Percentiles rank a stretch among this genome's conserved stretches.
These are phyloP conservation scores for Clistopyga incitator DNA, from an alignment of 2,888 invertebrate genomes.

Conservation along the genomic window DNA sequence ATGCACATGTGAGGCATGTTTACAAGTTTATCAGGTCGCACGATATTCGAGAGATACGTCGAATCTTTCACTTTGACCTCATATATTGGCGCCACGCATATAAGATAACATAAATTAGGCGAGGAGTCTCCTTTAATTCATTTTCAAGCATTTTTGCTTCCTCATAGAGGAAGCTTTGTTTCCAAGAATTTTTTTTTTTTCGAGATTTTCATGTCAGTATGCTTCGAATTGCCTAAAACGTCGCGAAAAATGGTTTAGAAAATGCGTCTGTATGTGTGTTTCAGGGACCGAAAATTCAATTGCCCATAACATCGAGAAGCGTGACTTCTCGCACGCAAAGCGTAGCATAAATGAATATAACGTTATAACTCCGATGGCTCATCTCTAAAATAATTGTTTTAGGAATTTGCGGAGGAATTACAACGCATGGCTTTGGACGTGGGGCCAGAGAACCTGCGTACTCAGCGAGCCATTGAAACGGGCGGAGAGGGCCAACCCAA, in stretches of 20 bases:
- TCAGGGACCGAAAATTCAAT: no score
- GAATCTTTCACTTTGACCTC: conserved; percentile 71
- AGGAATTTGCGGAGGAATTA: conserved; percentile 74
- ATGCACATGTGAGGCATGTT: not conserved
- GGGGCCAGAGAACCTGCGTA: conserved; percentile 69
- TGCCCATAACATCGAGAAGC: no score
- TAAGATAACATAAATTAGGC: conserved; percentile 58
- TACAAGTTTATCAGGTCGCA: not conserved
- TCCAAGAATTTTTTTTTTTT: no score
- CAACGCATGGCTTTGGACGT: conserved; percentile 69
- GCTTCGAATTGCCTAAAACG: no score
- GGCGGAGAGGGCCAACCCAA: conserved; percentile 55
- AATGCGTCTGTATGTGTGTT: no score
- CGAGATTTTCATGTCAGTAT: no score
- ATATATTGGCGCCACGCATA: conserved; percentile 70
- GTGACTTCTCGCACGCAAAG: no score
- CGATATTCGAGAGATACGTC: not conserved
- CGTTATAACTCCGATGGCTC: not conserved
- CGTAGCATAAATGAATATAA: not conserved
- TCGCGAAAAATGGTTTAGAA: no score
- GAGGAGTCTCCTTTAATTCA: not conserved
- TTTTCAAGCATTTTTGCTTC: not conserved
- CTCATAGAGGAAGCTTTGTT: no score
- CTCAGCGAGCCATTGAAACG: conserved; percentile 71
- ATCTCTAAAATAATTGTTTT: conserved; percentile 15